A percentile compares a stretch with the other conserved stretches of the same genome.
Evolutionary conservation across 92 coral and sea anemone species (phyloP).

Genomic region (Galaxea fascicularis): DNA sequence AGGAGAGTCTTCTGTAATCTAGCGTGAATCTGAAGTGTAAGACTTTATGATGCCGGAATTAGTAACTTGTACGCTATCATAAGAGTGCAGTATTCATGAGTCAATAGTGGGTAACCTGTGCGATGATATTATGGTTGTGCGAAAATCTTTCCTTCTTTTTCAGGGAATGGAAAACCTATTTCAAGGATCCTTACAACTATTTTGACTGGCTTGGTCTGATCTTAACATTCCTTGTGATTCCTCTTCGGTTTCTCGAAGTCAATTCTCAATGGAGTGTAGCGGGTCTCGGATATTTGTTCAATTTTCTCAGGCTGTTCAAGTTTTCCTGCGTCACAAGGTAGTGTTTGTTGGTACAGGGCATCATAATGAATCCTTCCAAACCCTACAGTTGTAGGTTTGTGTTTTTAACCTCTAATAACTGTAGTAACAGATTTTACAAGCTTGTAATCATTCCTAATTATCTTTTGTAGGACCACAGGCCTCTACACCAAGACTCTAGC

Average conservation of each 20-base stretch:
- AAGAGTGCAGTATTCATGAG: no score
- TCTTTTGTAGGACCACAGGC: constrained; percentile 79
- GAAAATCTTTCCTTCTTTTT: neutral
- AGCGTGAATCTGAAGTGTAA: no score
- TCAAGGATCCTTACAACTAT: constrained; percentile 82
- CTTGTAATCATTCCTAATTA: neutral
- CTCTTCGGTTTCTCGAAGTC: constrained; percentile 76
- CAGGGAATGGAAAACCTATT: constrained; percentile 79
- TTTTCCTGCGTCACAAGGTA: constrained; percentile 93
- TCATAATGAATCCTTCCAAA: neutral
- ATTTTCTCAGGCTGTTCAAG: constrained; percentile 89
- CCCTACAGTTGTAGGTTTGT: neutral
- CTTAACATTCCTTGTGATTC: constrained; percentile 81
- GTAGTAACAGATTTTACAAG: no score
- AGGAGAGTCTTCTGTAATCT: no score
- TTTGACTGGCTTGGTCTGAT: constrained; percentile 93
- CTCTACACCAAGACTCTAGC: constrained; percentile 94
- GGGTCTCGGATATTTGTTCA: constrained; percentile 84
- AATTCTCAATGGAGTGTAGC: constrained; percentile 86
- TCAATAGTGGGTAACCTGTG: no score
- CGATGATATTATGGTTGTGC: no score
- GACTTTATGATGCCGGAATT: neutral
- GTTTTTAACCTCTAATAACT: no score
- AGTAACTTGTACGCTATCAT: no score
- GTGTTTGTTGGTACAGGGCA: neutral